Base-by-base conservation (phyloP, 1,140 invertebrate genomes). In the Antheraea mylitta region DNA sequence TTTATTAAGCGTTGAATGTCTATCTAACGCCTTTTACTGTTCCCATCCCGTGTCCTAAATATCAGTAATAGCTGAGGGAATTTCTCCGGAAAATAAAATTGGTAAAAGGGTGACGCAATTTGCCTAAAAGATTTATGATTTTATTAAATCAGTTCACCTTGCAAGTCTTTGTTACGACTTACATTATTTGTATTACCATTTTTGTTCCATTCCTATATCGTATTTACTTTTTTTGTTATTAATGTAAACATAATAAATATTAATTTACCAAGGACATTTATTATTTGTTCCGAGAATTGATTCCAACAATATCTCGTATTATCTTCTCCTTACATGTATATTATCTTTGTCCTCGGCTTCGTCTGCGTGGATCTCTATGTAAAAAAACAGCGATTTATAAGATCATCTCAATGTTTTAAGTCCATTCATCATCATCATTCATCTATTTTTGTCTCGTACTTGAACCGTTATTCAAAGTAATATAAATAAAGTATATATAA, bases 111-210 rank as follows among this genome's bases (percentile, higher is more conserved):
- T 53, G 45, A 53, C 45, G 45, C 45, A 53, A 53, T 53, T 53
- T 53, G 45, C 45, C 45, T 53, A 53, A 53, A 16, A 53, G 45
- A 53, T 53, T 53, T 53, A 53, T 53, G 45, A 53, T 53, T 53
- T 53, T 53, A 53, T 53, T 53, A 53, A 53, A 53, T 53, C 45
- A 53, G 45, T 16, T 53, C 45, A 53, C 45, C 45, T 53, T 53
- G 45, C 16, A 53, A 53, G 45, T 53, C 45, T 53, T 53, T 53
- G 45, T n/a, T 53, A 53, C 45, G 45, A 53, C 45, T 53, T 53
- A n/a, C 16, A 53, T 53, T 16, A 53, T 53, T 53, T 16, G 45
- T 53, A 53, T 53, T 53, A 6, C 13, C 16, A 11, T 53, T 53
- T 53, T 53, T 53, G 45, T 53, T 53, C 16, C 45, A 53, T 53